A percentile compares a stretch with the other conserved stretches of the same genome.
These are phyloP conservation scores for Cheilosia vernalis DNA, from an alignment of 2,888 invertebrate genomes.

Conservation along the genomic window DNA sequence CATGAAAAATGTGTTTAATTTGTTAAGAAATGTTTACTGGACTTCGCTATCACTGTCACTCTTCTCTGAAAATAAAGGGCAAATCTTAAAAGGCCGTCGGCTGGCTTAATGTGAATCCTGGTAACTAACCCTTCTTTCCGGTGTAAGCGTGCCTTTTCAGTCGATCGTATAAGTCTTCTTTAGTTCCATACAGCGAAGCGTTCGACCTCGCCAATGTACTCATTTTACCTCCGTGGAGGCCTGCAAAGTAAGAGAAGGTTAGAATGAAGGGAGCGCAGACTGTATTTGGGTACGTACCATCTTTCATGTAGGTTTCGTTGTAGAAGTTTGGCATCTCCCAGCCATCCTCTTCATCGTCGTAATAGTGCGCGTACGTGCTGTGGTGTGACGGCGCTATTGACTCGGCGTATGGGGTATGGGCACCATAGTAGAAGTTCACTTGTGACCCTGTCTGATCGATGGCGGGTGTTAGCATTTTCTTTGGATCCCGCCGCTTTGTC, in stretches of 20 bases:
- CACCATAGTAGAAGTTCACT: conserved; percentile 98
- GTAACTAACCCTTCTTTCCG: conserved; percentile 94
- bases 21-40: conserved; percentile 86
- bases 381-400: conserved; percentile 97
- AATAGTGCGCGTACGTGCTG: conserved; percentile 97
- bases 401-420: conserved; percentile 96
- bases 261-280: background rate
- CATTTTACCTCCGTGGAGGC: conserved; percentile 95
- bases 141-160: conserved; percentile 96
- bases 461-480: conserved; percentile 94
- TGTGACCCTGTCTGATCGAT: conserved; percentile 96
- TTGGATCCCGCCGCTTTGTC: conserved; percentile 94
- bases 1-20: conserved; percentile 54
- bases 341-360: conserved; percentile 97
- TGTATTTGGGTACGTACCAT: conserved; percentile 83
- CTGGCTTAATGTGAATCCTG: conserved; percentile 1
- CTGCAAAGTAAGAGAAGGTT: conserved; percentile 67
- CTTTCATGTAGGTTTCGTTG: conserved; percentile 98
- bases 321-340: conserved; percentile 99
- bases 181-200: conserved; percentile 96
- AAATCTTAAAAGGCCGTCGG: conserved; percentile 57
- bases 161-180: conserved; percentile 97
- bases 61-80: conserved; percentile 88
- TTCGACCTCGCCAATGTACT: conserved; percentile 96
- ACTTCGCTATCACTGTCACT: conserved; percentile 97